A percentile compares a stretch with the other conserved stretches of the same genome.
Conservation (phyloP, 2,888 invertebrate genomes). For the Horisme vitalbata region DNA sequence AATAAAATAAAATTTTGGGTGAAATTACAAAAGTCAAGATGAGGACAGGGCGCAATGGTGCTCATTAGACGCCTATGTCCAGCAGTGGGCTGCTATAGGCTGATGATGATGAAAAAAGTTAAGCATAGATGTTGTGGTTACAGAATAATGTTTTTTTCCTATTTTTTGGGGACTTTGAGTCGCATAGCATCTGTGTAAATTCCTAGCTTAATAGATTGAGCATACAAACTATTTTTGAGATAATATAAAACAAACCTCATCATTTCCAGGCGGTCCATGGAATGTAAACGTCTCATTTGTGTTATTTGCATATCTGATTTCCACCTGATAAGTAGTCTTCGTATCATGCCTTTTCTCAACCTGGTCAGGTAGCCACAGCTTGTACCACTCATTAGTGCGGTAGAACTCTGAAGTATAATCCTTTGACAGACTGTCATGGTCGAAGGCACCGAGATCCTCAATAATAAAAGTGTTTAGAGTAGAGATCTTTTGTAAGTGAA, state of each 20-base stretch:
- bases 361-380: conserved; percentile 94
- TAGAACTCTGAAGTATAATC: conserved; percentile 97
- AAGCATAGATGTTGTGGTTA: no score
- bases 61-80: no score
- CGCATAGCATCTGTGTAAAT: no score
- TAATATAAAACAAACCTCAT: conserved; percentile 83
- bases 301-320: conserved; percentile 96
- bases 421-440: conserved; percentile 88
- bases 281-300: conserved; percentile 98
- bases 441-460: conserved; percentile 93
- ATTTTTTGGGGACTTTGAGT: no score
- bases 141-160: no score
- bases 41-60: no score
- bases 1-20: no score
- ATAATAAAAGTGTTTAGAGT: conserved; percentile 96
- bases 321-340: conserved; percentile 96
- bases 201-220: no score
- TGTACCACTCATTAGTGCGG: conserved; percentile 97
- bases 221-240: not conserved
- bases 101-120: no score
- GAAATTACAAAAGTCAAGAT: no score
- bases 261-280: conserved; percentile 95
- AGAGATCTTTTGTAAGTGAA: conserved; percentile 95
- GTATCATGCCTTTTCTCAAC: conserved; percentile 93
- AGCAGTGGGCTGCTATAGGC: no score